These are phyloP conservation scores for Zootermopsis nevadensis DNA, from an alignment of 2,888 invertebrate species.

Conservation along the genomic window DNA sequence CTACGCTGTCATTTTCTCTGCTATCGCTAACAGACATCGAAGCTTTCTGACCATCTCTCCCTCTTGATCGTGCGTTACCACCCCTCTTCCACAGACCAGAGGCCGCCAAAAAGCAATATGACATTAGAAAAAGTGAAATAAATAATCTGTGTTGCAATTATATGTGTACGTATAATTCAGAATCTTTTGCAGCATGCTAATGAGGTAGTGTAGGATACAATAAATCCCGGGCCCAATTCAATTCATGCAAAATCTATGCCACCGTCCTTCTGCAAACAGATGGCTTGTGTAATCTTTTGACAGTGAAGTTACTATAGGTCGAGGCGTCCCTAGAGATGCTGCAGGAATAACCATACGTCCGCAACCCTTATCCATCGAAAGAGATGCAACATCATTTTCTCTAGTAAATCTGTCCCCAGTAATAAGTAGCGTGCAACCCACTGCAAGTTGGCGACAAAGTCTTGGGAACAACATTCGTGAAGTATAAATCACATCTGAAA, in stretches of 20 bases:
- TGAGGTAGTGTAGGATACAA: neutral
- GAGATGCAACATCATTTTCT: neutral
- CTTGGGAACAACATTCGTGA: neutral
- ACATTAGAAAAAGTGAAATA: too few species aligned
- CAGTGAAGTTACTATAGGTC: neutral
- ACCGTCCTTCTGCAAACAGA: neutral
- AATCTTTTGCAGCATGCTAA: too few species aligned
- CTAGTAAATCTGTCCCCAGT: too few species aligned
- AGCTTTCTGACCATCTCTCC: too few species aligned
- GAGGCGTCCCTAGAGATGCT: neutral
- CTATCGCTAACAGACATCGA: too few species aligned
- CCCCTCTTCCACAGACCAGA: too few species aligned
- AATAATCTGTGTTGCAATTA: too few species aligned
- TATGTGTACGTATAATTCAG: too few species aligned
- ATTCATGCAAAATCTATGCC: constrained; percentile 28
- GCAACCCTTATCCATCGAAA: neutral
- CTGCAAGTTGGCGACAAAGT: neutral
- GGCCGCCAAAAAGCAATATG: too few species aligned
- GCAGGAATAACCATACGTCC: neutral
- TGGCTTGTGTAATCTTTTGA: neutral
- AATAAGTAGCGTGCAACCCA: too few species aligned
- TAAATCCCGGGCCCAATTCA: neutral
- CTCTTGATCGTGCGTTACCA: too few species aligned
- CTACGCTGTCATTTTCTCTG: too few species aligned
- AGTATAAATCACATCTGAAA: constrained; percentile 23